Conservation (phyloP, 2,113 vertebrate genomes). For the Channa argus region DNA sequence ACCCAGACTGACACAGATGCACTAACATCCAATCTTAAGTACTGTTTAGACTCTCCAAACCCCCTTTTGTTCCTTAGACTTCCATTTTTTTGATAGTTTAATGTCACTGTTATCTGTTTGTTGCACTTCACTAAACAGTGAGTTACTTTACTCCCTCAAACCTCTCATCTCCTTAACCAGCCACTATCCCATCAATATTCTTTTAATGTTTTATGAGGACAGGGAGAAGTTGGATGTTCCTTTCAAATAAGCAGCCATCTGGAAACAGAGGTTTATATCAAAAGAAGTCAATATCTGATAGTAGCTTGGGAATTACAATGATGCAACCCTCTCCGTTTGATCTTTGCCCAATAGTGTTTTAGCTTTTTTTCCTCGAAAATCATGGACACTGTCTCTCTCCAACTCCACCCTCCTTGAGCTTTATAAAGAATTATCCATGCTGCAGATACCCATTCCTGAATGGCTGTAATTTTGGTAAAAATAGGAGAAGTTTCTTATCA, state of each 20-base stretch:
- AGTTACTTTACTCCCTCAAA: conserved; percentile 54
- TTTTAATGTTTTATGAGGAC: conserved; percentile 72
- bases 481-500: background rate
- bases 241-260: conserved; percentile 61
- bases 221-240: conserved; percentile 37
- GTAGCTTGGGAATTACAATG: conserved; percentile 24
- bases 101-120: conserved; percentile 61
- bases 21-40: conserved; percentile 80
- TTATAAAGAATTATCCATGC: background rate
- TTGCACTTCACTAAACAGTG: conserved; percentile 69
- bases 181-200: background rate
- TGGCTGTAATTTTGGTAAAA: conserved; percentile 7
- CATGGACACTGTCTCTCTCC: background rate
- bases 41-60: conserved; percentile 64
- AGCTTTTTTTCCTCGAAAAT: too few species aligned
- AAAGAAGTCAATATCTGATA: conserved; percentile 73
- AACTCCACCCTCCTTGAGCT: background rate
- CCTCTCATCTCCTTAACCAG: conserved; percentile 4
- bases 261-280: conserved; percentile 75
- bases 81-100: conserved; percentile 34
- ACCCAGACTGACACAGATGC: conserved; percentile 73
- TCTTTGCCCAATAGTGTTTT: background rate
- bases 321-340: conserved; percentile 13
- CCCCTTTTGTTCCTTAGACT: conserved; percentile 39
- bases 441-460: background rate